phyloP scores from a whole-genome alignment of 2,888 invertebrate species.

The Adelognathus sp. region DNA sequence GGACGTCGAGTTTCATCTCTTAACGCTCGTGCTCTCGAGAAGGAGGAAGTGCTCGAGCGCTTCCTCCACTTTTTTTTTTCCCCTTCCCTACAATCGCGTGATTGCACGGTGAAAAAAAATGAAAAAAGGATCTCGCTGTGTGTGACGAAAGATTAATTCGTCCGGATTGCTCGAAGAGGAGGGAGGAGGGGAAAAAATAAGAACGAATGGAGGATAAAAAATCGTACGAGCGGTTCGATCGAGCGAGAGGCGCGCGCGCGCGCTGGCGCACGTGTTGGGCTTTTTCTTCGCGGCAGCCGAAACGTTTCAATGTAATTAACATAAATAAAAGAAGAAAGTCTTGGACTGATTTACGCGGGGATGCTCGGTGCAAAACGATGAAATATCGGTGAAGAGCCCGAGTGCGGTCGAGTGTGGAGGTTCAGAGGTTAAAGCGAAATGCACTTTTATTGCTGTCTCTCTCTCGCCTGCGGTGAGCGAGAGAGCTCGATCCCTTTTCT shows the following conservation, averaged over 20 bases:
- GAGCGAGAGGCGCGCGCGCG: slow-evolving; percentile 49
- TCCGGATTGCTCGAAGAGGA: slow-evolving; percentile 48
- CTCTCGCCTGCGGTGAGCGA: slow-evolving; percentile 50
- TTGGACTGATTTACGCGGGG: slow-evolving; percentile 64
- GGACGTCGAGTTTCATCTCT: slow-evolving; percentile 24
- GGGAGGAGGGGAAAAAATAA: background rate
- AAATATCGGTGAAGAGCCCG: slow-evolving; percentile 66
- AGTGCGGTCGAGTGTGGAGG: slow-evolving; percentile 52
- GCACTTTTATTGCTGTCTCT: slow-evolving; percentile 63
- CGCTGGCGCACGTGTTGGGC: slow-evolving; percentile 32
- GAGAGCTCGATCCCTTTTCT: slow-evolving; percentile 9
- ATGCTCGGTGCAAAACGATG: slow-evolving; percentile 64
- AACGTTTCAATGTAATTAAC: slow-evolving; percentile 68
- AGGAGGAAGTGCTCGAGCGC: slow-evolving; percentile 46
- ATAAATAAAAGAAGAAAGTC: slow-evolving; percentile 65
- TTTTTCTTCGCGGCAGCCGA: slow-evolving; percentile 55
- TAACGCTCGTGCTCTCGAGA: background rate
- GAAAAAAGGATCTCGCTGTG: slow-evolving; percentile 20
- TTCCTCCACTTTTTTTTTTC: slow-evolving; percentile 40
- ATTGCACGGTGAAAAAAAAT: slow-evolving; percentile 31
- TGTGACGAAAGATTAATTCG: slow-evolving; percentile 61
- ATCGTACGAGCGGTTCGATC: slow-evolving; percentile 16
- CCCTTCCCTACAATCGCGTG: slow-evolving; percentile 36
- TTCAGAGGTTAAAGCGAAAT: slow-evolving; percentile 70
- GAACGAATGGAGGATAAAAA: slow-evolving; percentile 8